These are phyloP conservation scores for Monarcha castaneiventris DNA, from an alignment of 2,113 vertebrate species.

Conservation along the genomic window DNA sequence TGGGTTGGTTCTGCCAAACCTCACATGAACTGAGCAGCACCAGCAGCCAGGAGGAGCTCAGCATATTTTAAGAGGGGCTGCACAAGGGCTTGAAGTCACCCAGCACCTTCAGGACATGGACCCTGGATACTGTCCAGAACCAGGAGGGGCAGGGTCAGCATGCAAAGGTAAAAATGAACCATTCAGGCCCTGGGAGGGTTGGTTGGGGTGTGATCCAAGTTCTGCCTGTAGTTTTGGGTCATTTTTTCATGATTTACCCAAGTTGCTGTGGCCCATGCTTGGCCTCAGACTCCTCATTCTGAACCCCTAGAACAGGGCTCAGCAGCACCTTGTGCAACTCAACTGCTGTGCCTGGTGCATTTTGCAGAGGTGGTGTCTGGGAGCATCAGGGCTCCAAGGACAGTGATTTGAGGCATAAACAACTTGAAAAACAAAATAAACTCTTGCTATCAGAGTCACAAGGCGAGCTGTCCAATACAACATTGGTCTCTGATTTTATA, in stretches of 20 bases:
- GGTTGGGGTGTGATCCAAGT: background rate
- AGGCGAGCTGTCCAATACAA: constrained; percentile 44
- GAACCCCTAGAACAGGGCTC: background rate
- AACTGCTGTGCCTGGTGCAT: background rate
- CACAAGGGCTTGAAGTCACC: background rate
- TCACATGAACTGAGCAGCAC: background rate
- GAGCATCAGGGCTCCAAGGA: background rate
- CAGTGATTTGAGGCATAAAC: background rate
- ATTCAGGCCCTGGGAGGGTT: background rate
- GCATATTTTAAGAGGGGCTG: background rate
- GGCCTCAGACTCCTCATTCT: background rate
- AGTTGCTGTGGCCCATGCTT: background rate
- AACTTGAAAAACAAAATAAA: constrained; percentile 12
- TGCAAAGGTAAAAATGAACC: background rate
- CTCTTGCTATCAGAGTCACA: constrained; percentile 50
- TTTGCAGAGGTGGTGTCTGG: background rate
- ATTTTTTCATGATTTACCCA: background rate
- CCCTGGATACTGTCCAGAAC: background rate
- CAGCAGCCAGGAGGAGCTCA: background rate
- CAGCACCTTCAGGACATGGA: background rate
- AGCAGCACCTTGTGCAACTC: background rate
- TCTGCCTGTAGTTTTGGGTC: background rate
- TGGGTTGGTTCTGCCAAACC: background rate
- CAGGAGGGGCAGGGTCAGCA: background rate
- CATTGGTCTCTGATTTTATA: constrained; percentile 61